Base-by-base conservation (phyloP, 2,888 invertebrate genomes). In the Teleiodes luculella region DNA sequence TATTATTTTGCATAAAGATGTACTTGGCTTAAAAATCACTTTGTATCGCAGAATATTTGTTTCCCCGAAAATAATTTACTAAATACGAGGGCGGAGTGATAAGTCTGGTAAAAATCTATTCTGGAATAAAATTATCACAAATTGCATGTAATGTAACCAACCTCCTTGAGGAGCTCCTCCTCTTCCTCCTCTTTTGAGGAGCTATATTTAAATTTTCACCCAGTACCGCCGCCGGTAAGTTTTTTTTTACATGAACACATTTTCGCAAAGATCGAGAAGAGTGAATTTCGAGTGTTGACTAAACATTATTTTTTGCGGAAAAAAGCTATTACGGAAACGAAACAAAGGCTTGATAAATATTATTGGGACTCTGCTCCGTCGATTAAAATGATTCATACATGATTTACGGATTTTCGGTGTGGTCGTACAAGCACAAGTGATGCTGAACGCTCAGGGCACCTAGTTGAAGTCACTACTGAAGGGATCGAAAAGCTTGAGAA, bases 211-310 rank as follows among this genome's bases (percentile, higher is more conserved):
- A 33, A 33, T 11, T 33, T 33, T 33, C 33, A 33, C 5, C 33
- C 33, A 33, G 33, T 33, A 33, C 33, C 3, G 11, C 33, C 3
- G 11, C 33, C 33, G 8, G 33, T n/a, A 6, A 33, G 11, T 33
- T 33, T 33, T 33, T 33, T 33, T 33, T 33, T 3, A n/a, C 33
- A n/a, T 33, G 33, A 33, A 33, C 33, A 33, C 33, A 8, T 41
- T 41, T 18, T 20, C 3, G n/a, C 18, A 20, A 41, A 41, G n/a
- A 41, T 41, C 4, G 20, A 45, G 14, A 45, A 45, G 57, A 59
- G 52, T 59, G 57, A 57, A 60, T 61, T 61, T 62, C 55, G 56
- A 57, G 56, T 61, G 53, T 57, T 60, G 13, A 58, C 61, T 57
- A 57, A 60, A 47, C 57, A 60, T 60, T 63, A 57, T 53, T 63